A percentile compares a stretch with the other conserved stretches of the same genome.
Conservation (phyloP, 1,140 invertebrate species). For the Stegodyphus dumicola region DNA sequence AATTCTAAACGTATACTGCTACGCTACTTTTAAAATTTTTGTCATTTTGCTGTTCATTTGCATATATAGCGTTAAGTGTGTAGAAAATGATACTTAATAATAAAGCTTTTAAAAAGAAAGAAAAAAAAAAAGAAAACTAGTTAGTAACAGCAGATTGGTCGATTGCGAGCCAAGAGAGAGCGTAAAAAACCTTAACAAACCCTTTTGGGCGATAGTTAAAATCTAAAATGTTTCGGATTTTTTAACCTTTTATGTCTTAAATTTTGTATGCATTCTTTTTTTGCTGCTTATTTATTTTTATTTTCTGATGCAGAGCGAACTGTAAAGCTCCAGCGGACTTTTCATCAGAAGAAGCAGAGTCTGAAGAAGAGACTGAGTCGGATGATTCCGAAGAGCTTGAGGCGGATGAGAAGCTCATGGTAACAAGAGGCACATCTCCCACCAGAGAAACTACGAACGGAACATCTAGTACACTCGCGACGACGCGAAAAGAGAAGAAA, state of each 20-base stretch:
- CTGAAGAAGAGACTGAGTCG: slow-evolving; percentile 18
- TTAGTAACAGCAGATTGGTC: no score
- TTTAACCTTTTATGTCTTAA: not conserved
- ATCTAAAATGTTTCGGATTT: not conserved
- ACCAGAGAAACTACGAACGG: slow-evolving; percentile 18
- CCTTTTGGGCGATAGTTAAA: no score
- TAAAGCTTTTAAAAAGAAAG: no score
- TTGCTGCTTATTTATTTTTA: not conserved
- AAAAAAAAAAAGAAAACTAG: no score
- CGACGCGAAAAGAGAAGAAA: slow-evolving; percentile 25
- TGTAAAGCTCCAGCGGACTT: slow-evolving; percentile 62
- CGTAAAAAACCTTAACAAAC: no score
- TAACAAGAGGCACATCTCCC: slow-evolving; percentile 37
- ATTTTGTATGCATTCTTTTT: not conserved
- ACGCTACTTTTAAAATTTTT: no score
- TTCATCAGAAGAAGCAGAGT: slow-evolving; percentile 36
- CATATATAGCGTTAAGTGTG: no score
- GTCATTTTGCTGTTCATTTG: no score
- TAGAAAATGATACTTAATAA: no score
- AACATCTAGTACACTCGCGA: slow-evolving; percentile 30
- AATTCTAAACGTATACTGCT: no score
- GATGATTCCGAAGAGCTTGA: slow-evolving; percentile 20
- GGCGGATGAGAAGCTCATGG: slow-evolving; percentile 22
- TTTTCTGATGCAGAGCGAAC: not conserved
- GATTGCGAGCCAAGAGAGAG: no score